Evolutionary conservation across 2,888 invertebrate species (phyloP).

Genomic region (Rhingia rostrata): DNA sequence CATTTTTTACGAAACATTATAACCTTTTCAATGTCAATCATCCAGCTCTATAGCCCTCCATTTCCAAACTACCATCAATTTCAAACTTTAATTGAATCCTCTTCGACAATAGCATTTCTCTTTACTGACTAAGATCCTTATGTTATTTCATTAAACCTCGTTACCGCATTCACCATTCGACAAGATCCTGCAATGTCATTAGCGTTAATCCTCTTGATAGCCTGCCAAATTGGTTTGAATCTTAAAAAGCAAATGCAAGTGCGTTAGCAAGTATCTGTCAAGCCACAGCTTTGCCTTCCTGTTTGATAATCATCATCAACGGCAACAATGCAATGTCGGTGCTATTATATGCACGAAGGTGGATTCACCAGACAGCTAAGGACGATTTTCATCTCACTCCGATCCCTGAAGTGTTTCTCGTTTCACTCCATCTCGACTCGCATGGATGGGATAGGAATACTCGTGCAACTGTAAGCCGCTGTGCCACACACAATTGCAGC

Average conservation of each 20-base stretch:
- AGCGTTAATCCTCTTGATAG: conserved; percentile 59
- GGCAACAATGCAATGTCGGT: conserved; percentile 39
- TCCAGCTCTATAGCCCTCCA: conserved; percentile 1
- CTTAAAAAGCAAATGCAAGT: conserved; percentile 22
- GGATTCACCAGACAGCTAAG: neutral
- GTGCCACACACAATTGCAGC: neutral
- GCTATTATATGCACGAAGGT: conserved; percentile 31
- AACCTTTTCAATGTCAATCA: conserved; percentile 18
- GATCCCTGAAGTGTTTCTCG: conserved; percentile 19
- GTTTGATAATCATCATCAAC: conserved; percentile 13
- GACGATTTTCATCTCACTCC: conserved; percentile 7
- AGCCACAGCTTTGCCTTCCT: conserved; percentile 7
- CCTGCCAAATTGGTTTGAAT: conserved; percentile 35
- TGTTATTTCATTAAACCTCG: conserved; percentile 35
- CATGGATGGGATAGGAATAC: neutral
- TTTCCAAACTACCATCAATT: conserved; percentile 22
- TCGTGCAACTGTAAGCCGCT: neutral
- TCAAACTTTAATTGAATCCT: conserved; percentile 16
- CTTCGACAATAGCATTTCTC: neutral
- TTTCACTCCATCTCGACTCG: conserved; percentile 1
- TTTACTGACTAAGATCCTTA: conserved; percentile 18
- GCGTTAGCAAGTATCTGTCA: conserved; percentile 5
- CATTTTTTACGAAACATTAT: neutral
- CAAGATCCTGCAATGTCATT: conserved; percentile 58
- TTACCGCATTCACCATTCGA: conserved; percentile 45